Evolutionary conservation across 2,797 vertebrate genomes (phyloP).

Genomic region (Sardinella longiceps): DNA sequence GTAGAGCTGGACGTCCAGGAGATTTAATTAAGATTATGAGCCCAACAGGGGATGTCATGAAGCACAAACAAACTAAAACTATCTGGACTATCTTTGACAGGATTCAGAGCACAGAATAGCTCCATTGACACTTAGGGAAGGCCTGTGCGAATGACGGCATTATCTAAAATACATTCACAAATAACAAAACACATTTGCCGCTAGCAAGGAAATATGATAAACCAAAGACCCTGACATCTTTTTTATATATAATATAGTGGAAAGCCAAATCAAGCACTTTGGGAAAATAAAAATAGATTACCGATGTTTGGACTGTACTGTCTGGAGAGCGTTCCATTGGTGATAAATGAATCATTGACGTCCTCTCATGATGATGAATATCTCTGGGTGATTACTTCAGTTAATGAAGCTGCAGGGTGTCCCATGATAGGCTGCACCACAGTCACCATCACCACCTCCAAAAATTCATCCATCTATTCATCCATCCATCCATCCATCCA

Average conservation of each 20-base stretch:
- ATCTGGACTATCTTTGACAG: slow-evolving; percentile 50
- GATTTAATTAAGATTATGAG: slow-evolving; percentile 67
- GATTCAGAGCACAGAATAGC: slow-evolving; percentile 48
- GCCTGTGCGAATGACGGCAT: neutral
- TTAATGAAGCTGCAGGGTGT: slow-evolving; percentile 22
- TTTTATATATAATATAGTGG: neutral
- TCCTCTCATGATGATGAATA: slow-evolving; percentile 12
- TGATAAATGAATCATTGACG: slow-evolving; percentile 19
- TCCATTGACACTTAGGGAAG: slow-evolving; percentile 45
- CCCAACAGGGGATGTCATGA: slow-evolving; percentile 56
- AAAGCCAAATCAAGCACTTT: neutral
- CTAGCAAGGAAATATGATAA: neutral
- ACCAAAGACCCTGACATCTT: neutral
- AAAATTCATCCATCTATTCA: neutral
- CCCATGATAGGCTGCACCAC: neutral
- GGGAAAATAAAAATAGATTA: neutral
- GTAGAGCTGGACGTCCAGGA: slow-evolving; percentile 39
- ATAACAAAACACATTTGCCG: neutral
- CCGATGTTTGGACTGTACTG: neutral
- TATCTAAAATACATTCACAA: slow-evolving; percentile 17
- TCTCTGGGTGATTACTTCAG: slow-evolving; percentile 17
- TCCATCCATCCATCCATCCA: neutral
- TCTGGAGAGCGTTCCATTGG: neutral
- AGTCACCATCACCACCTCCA: neutral
- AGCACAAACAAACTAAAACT: slow-evolving; percentile 56